Conservation (phyloP, 2,888 invertebrate genomes). For the Aporophyla nigra region DNA sequence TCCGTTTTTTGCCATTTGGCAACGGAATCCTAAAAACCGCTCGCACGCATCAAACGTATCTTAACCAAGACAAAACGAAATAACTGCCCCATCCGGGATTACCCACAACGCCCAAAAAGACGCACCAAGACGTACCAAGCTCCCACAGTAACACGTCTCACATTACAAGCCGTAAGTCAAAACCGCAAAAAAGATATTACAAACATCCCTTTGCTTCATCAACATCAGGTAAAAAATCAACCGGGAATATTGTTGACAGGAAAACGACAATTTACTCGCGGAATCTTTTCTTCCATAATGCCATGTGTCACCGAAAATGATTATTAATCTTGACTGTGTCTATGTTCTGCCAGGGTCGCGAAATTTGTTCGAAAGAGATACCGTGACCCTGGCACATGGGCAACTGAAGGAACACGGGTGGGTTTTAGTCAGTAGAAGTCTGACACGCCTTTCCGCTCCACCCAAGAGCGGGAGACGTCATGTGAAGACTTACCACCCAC, state of each 20-base stretch:
- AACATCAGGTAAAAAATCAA: conserved; percentile 21
- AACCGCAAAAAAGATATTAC: conserved; percentile 13
- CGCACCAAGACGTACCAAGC: neutral
- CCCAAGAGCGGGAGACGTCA: too few species aligned
- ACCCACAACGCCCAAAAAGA: conserved; percentile 9
- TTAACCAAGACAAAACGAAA: neutral
- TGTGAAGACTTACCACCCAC: too few species aligned
- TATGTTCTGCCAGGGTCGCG: too few species aligned
- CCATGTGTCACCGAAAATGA: conserved; percentile 6
- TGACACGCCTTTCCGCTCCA: too few species aligned
- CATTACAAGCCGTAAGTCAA: conserved; percentile 7
- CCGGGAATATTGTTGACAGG: conserved; percentile 16
- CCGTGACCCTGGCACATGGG: too few species aligned
- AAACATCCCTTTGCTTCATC: neutral
- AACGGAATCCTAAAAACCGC: too few species aligned
- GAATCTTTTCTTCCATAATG: neutral
- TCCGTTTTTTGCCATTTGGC: too few species aligned
- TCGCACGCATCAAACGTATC: too few species aligned
- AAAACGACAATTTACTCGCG: conserved; percentile 20
- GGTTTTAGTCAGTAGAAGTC: too few species aligned
- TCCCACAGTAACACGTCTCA: conserved; percentile 8
- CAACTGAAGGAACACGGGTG: too few species aligned
- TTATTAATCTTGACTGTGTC: neutral
- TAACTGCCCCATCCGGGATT: conserved; percentile 4
- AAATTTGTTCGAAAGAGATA: too few species aligned